These are phyloP conservation scores for Rhynchonema sp. DNA, from an alignment of 2,888 invertebrate species.

Conservation along the genomic window DNA sequence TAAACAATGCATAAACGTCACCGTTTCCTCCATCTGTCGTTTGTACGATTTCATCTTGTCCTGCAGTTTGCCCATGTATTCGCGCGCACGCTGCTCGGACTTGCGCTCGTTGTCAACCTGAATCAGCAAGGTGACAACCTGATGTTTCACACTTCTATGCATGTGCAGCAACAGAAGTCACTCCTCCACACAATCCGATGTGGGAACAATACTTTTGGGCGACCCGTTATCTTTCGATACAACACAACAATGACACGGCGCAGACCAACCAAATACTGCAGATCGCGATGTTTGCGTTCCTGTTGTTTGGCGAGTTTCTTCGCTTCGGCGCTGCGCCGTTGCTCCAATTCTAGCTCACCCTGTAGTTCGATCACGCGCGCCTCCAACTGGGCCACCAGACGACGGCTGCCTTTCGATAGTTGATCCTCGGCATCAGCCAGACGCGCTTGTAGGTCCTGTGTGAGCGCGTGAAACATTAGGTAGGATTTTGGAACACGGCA, in stretches of 20 bases:
- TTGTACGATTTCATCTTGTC: slow-evolving; percentile 99
- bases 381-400: background rate
- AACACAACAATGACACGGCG: too few species aligned
- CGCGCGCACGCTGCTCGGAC: slow-evolving; percentile 62
- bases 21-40: slow-evolving; percentile 97
- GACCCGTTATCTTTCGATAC: too few species aligned
- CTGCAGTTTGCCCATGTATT: slow-evolving; percentile 95
- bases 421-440: background rate
- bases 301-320: background rate
- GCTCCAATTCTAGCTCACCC: background rate
- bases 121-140: too few species aligned
- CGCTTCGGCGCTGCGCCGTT: background rate
- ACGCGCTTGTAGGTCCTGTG: background rate
- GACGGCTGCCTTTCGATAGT: background rate
- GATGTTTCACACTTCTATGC: too few species aligned
- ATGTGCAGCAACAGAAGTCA: too few species aligned
- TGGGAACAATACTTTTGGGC: too few species aligned
- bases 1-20: slow-evolving; percentile 15
- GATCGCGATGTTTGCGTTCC: background rate
- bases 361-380: background rate
- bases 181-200: too few species aligned
- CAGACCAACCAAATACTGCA: background rate
- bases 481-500: too few species aligned
- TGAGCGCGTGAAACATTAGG: too few species aligned
- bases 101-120: background rate